phyloP scores from a whole-genome alignment of 2,888 invertebrate species.

The Hololepta plana region DNA sequence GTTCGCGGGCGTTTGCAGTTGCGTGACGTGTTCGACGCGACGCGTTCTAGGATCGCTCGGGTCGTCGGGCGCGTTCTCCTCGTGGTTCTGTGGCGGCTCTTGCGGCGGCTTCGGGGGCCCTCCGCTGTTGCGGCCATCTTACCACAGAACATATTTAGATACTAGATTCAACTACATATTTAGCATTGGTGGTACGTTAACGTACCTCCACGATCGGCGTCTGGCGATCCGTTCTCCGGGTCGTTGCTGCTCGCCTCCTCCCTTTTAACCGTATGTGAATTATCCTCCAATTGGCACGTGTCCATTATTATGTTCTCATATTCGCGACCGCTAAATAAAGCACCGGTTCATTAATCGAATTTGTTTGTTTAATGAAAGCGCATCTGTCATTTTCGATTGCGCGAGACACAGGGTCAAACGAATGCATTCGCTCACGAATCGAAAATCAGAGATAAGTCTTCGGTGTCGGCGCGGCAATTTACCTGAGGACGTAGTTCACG shows the following conservation, averaged over 20 bases:
- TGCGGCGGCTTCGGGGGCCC: constrained; percentile 33
- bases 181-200: constrained; percentile 26
- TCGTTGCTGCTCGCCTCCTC: constrained; percentile 61
- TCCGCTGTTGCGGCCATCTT: constrained; percentile 37
- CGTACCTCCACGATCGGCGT: constrained; percentile 56
- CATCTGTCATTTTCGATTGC: too few relatives aligned
- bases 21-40: constrained; percentile 31
- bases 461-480: constrained; percentile 11
- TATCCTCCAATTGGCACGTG: constrained; percentile 80
- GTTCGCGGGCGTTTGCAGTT: constrained; percentile 27
- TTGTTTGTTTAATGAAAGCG: too few relatives aligned
- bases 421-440: too few relatives aligned
- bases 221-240: constrained; percentile 77
- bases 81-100: constrained; percentile 24
- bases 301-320: constrained; percentile 85
- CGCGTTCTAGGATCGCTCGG: constrained; percentile 33
- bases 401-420: too few relatives aligned
- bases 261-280: constrained; percentile 61
- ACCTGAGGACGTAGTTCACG: constrained; percentile 95
- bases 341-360: too few relatives aligned
- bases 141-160: constrained; percentile 22
- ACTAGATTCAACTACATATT: constrained; percentile 18
- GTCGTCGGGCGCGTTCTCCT: constrained; percentile 18
- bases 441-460: background rate
- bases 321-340: constrained; percentile 59